phyloP scores from a whole-genome alignment of 2,888 invertebrate species.

The Lutraria lutraria region DNA sequence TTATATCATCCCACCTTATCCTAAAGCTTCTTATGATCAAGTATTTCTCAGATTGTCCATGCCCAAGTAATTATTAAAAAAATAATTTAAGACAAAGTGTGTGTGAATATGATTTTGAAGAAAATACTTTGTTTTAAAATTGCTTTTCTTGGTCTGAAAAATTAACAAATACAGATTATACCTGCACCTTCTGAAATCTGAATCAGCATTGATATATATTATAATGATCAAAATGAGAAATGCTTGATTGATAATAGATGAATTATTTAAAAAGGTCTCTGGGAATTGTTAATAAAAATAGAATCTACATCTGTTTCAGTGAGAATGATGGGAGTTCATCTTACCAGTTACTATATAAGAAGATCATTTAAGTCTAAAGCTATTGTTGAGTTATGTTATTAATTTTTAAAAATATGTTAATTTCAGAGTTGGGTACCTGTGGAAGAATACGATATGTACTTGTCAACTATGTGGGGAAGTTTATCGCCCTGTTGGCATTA shows the following conservation, averaged over 20 bases:
- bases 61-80: too few relatives aligned
- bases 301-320: not conserved
- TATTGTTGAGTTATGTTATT: not conserved
- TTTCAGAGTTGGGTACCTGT: constrained; percentile 57
- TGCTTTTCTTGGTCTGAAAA: too few relatives aligned
- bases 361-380: not conserved
- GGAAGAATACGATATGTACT: constrained; percentile 48
- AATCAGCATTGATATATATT: too few relatives aligned
- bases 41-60: too few relatives aligned
- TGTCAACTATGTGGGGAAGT: constrained; percentile 74
- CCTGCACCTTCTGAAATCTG: too few relatives aligned
- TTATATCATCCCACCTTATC: too few relatives aligned
- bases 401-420: not conserved
- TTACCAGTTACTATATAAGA: not conserved
- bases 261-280: not conserved
- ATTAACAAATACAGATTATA: too few relatives aligned
- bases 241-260: not conserved
- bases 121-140: too few relatives aligned
- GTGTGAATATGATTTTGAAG: too few relatives aligned
- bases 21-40: too few relatives aligned
- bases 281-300: not conserved
- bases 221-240: not conserved
- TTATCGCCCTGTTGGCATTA: constrained; percentile 73
- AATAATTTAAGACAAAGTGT: too few relatives aligned
- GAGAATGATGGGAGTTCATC: not conserved